These are phyloP conservation scores for Orthosia cruda DNA, from an alignment of 2,888 invertebrate species.

Conservation along the genomic window DNA sequence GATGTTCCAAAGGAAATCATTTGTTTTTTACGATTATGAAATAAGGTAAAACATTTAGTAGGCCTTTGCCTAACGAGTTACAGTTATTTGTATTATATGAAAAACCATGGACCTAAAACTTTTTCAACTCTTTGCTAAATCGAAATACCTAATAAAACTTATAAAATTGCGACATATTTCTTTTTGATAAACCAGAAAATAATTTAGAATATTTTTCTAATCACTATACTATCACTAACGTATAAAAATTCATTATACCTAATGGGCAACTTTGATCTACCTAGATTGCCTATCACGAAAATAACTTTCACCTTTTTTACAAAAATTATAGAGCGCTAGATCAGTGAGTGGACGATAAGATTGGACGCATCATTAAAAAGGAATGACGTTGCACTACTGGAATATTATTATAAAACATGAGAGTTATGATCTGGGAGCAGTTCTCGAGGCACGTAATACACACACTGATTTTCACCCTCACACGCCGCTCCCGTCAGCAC, in stretches of 20 bases:
- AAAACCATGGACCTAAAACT: neutral
- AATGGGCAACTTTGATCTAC: constrained; percentile 25
- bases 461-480: constrained; percentile 74
- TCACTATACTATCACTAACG: constrained; percentile 3
- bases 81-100: too few species aligned
- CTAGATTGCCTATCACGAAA: constrained; percentile 59
- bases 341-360: constrained; percentile 77
- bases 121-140: neutral
- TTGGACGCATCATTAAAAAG: constrained; percentile 86
- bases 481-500: constrained; percentile 77
- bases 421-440: constrained; percentile 82
- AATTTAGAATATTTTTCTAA: neutral
- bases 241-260: constrained; percentile 17
- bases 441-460: constrained; percentile 80
- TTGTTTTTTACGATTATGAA: constrained; percentile 27
- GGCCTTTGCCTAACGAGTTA: neutral
- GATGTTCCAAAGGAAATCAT: constrained; percentile 29
- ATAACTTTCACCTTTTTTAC: constrained; percentile 72
- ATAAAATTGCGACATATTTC: neutral
- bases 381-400: constrained; percentile 85
- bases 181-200: neutral
- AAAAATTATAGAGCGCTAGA: constrained; percentile 86
- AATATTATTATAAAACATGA: constrained; percentile 88
- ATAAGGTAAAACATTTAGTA: constrained; percentile 2
- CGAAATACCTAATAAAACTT: neutral